Base-by-base conservation (phyloP, 2,797 vertebrate species). In the Neosalanx taihuensis region DNA sequence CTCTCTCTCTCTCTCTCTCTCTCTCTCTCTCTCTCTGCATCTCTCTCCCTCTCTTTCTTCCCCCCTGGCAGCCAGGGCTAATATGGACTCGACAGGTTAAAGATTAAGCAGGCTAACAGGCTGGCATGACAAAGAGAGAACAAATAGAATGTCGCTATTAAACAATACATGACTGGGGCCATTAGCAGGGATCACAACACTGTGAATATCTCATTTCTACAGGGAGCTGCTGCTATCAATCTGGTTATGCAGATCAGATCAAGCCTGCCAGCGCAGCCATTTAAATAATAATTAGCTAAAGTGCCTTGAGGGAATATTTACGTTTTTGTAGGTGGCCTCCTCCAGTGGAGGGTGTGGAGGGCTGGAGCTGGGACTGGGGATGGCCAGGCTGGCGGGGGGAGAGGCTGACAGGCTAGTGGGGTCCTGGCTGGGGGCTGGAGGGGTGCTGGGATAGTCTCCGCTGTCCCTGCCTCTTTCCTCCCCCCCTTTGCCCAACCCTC, bases 291-390 rank as follows among this genome's bases (percentile, higher is more conserved):
- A 93, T 93, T 93, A 93, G 91, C 86, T 91, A 85, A 92, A 87
- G 87, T 89, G 89, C 89, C 91, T 86, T 86, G 76, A 82, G 90
- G 92, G 89, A 86, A 89, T 94, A 97, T 97, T 99, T 97, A 98
- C 97, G 92, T 98, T 96, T 94, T 97, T 98, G 93, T 95, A 97
- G 82, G 92, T 81, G 64, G 92, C 89, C 83, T 96, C 94, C 86
- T 98, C 96, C 91, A 93, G 86, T 75, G 93, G 89, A 70, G 33
- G 85, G 17, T 93, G 29, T 3, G 65, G 46, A 51, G 65, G 49
- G 49, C 23, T 67, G 65, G 49, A 91, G 83, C 82, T 86, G 0
- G 95, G 94, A 87, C 94, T 92, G 80, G 92, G 87, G 82, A 92
- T 92, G 78, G 92, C 91, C 71, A 91, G 81, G 79, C 91, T 81